phyloP scores from a whole-genome alignment of 2,888 invertebrate genomes.

The Phengaris arion region DNA sequence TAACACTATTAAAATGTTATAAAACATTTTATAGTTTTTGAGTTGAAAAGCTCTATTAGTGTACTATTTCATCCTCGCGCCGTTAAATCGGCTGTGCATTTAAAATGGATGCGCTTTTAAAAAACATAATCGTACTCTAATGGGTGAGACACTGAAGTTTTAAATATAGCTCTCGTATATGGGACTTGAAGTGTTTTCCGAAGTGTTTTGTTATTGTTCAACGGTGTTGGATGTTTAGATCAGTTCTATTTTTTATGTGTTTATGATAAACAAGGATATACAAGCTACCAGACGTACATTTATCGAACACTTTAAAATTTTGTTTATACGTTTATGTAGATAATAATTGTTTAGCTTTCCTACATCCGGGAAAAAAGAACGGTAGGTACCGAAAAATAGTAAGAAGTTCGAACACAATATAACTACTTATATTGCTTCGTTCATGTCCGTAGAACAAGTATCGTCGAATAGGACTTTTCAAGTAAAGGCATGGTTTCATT shows the following conservation, averaged over 20 bases:
- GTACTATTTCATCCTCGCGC: conserved; percentile 20
- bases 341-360: background rate
- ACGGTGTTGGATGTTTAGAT: conserved; percentile 38
- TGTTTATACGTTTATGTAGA: background rate
- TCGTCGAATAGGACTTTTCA: too few relatives aligned
- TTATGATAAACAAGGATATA: conserved; percentile 10
- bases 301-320: background rate
- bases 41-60: conserved; percentile 17
- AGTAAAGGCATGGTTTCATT: too few relatives aligned
- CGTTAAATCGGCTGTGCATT: conserved; percentile 18
- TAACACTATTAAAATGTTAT: background rate
- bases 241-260: conserved; percentile 6
- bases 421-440: too few relatives aligned
- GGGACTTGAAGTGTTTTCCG: conserved; percentile 56
- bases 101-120: conserved; percentile 32
- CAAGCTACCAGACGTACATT: background rate
- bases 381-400: too few relatives aligned
- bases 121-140: conserved; percentile 42
- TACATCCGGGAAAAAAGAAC: background rate
- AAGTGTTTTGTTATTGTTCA: conserved; percentile 43
- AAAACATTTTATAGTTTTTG: conserved; percentile 2
- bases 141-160: conserved; percentile 41
- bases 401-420: too few relatives aligned
- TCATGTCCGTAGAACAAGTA: background rate
- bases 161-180: conserved; percentile 54